These are phyloP conservation scores for Limnephilus rhombicus DNA, from an alignment of 2,888 invertebrate species.

Conservation along the genomic window DNA sequence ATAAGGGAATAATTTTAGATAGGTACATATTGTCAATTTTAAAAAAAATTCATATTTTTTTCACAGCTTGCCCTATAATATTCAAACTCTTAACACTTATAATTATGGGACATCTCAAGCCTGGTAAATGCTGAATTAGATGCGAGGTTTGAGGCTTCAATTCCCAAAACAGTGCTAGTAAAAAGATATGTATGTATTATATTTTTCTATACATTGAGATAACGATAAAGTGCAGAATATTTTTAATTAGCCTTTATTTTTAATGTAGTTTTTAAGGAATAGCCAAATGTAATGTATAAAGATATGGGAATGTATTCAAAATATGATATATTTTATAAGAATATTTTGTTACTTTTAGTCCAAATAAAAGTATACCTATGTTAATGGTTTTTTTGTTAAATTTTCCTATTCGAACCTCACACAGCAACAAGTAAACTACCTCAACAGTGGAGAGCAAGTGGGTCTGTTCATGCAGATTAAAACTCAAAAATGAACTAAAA, in stretches of 20 bases:
- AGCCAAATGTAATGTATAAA: slow-evolving; percentile 66
- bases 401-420: not conserved
- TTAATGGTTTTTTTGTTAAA: slow-evolving; percentile 23
- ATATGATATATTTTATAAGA: slow-evolving; percentile 46
- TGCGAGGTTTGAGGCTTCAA: not conserved
- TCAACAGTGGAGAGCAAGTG: no score
- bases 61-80: not conserved
- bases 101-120: not conserved
- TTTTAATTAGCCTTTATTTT: not conserved
- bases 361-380: slow-evolving; percentile 57
- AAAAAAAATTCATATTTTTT: not conserved
- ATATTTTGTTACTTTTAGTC: slow-evolving; percentile 58
- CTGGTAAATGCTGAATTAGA: not conserved
- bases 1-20: not conserved
- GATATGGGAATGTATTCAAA: slow-evolving; percentile 59
- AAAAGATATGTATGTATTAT: not conserved
- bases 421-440: not conserved
- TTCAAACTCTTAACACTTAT: not conserved
- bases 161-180: not conserved
- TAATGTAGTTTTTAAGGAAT: slow-evolving; percentile 55
- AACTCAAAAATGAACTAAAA: no score
- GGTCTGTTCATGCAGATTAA: no score
- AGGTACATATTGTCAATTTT: not conserved
- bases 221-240: not conserved
- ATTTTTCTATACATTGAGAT: not conserved